These are phyloP conservation scores for Drosophila varians DNA, from an alignment of 1,140 invertebrate genomes.

Conservation along the genomic window DNA sequence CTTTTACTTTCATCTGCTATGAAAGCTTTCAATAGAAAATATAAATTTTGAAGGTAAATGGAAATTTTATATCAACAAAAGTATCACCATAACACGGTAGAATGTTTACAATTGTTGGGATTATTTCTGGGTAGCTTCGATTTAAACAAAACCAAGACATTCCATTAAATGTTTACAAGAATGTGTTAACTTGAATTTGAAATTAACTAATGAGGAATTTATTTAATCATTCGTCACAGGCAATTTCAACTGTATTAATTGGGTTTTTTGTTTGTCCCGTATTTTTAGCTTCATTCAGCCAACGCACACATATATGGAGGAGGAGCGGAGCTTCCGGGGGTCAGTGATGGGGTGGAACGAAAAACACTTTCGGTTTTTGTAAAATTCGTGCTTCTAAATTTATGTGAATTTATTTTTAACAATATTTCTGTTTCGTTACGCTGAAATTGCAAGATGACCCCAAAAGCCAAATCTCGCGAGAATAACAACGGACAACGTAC, in stretches of 20 bases:
- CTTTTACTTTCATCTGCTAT: too few relatives aligned
- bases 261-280: slow-evolving; percentile 23
- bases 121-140: neutral
- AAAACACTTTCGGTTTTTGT: slow-evolving; percentile 44
- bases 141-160: neutral
- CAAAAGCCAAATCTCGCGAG: slow-evolving; percentile 52
- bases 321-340: too few relatives aligned
- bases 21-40: neutral
- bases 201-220: neutral
- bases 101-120: slow-evolving; percentile 8
- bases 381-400: slow-evolving; percentile 68
- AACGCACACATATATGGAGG: slow-evolving; percentile 56
- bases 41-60: neutral
- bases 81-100: neutral
- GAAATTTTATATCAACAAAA: slow-evolving; percentile 14
- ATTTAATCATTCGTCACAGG: neutral
- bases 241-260: slow-evolving; percentile 33
- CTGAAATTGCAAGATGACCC: slow-evolving; percentile 76
- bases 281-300: slow-evolving; percentile 66
- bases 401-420: slow-evolving; percentile 76
- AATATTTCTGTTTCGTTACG: slow-evolving; percentile 38
- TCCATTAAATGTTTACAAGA: neutral
- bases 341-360: too few relatives aligned
- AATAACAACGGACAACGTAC: slow-evolving; percentile 9
- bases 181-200: neutral